These are phyloP conservation scores for Amphipyra berbera DNA, from an alignment of 2,888 invertebrate species.

Conservation along the genomic window DNA sequence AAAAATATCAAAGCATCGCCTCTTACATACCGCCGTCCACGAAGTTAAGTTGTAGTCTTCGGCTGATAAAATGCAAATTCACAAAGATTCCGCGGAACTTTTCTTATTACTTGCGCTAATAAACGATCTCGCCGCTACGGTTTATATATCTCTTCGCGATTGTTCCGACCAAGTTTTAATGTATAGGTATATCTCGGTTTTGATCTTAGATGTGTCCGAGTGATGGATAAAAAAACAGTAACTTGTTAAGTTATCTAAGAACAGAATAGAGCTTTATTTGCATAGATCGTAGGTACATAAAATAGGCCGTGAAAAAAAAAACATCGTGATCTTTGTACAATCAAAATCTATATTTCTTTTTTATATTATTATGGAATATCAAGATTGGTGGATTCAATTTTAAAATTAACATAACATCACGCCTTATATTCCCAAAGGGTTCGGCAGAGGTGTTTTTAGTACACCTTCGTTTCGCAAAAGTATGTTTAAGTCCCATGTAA, in stretches of 20 bases:
- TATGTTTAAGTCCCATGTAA: no score
- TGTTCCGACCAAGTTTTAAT: conserved; percentile 46
- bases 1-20: conserved; percentile 20
- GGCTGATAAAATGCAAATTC: conserved; percentile 88
- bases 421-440: no score
- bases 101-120: conserved; percentile 87
- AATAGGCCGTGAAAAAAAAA: no score
- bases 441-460: no score
- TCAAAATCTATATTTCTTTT: no score
- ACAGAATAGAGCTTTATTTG: no score
- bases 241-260: not conserved
- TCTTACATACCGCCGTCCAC: conserved; percentile 61
- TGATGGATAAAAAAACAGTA: not conserved
- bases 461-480: no score
- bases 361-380: no score
- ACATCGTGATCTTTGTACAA: no score
- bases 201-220: conserved; percentile 28
- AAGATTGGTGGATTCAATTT: no score
- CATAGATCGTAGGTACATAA: no score
- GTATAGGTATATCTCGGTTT: conserved; percentile 41
- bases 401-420: no score
- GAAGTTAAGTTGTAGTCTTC: conserved; percentile 83
- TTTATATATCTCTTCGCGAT: conserved; percentile 54
- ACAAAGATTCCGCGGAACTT: conserved; percentile 84
- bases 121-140: conserved; percentile 75